Base-by-base conservation (phyloP, 2,797 vertebrate genomes). In the Dallia pectoralis region DNA sequence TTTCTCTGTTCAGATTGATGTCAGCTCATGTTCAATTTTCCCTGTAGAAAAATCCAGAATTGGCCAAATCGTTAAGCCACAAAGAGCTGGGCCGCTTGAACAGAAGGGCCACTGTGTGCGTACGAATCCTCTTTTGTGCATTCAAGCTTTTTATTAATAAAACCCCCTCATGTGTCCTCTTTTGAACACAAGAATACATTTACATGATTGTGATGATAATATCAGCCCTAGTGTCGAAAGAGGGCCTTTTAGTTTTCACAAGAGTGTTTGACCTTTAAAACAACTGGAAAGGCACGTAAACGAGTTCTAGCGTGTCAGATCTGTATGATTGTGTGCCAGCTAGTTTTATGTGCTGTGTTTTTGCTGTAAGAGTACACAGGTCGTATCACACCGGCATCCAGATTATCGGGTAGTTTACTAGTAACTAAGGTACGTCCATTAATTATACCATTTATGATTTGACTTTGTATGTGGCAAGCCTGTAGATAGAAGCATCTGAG, bases 1-100 rank as follows among this genome's bases (percentile, higher is more conserved):
- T 29, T 29, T 63, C 15, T 63, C 53, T n/a, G 22, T n/a, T 56
- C 22, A 25, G 62, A 64, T 64, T 64, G 16, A 64, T 64, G 62
- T 56, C 53, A 56, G 53, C 18, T 56, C 53, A 18, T 64, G 29
- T 3, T 30, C 62, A 64, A 30, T 64, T 30, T 64, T 14, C 29
- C 30, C 30, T 29, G 29, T 16, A 30, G 14, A 40, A 40, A 40
- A 40, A 40, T 9, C n/a, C n/a, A n/a, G 36, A 40, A 40, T 40
- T 40, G 36, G 36, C 9, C 40, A 44, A 44, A 44, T 44, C 40
- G 5, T 44, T 44, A 44, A 44, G 40, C 40, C 40, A 44, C 40
- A 44, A 14, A 44, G 40, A 44, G 40, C 40, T 44, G 40, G 40
- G 40, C 40, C 9, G 40, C 40, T 1, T 14, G 40, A 44, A 44